Evolutionary conservation across 2,888 invertebrate genomes (phyloP).

Genomic region (Bedellia somnulentella): DNA sequence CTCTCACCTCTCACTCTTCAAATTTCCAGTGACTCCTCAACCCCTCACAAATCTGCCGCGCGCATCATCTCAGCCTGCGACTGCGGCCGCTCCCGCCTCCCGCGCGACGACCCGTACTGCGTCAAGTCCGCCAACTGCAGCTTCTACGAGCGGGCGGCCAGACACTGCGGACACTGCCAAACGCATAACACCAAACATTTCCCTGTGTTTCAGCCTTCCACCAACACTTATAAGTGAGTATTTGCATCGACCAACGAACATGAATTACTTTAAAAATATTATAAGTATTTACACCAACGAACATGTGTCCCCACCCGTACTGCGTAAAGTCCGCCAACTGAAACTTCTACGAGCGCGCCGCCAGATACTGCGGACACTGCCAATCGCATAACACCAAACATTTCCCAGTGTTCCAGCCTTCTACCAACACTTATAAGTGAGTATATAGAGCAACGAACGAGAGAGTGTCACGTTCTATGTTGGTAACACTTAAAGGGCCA

Average conservation of each 20-base stretch:
- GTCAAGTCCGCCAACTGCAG: constrained; percentile 84
- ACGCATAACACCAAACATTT: constrained; percentile 72
- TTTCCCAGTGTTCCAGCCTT: constrained; percentile 86
- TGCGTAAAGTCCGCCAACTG: constrained; percentile 83
- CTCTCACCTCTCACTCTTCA: not conserved
- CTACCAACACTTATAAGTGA: constrained; percentile 59
- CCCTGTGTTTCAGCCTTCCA: constrained; percentile 84
- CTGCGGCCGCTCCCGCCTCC: constrained; percentile 86
- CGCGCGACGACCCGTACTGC: constrained; percentile 93
- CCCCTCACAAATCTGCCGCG: constrained; percentile 80
- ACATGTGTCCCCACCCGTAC: constrained; percentile 93
- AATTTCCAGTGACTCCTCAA: constrained; percentile 29
- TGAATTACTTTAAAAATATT: too few relatives aligned
- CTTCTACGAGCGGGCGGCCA: constrained; percentile 77
- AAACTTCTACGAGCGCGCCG: constrained; percentile 79
- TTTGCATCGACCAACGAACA: too few relatives aligned
- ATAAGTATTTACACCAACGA: too few relatives aligned
- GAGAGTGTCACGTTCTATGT: too few relatives aligned
- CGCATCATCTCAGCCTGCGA: constrained; percentile 88
- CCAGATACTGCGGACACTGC: constrained; percentile 76
- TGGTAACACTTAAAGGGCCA: too few relatives aligned
- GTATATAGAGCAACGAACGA: too few relatives aligned
- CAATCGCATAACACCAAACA: constrained; percentile 67
- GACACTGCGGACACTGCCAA: constrained; percentile 74
- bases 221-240: constrained; percentile 40